These are phyloP conservation scores for Tanypteryx hageni DNA, from an alignment of 2,888 invertebrate genomes.

Conservation along the genomic window DNA sequence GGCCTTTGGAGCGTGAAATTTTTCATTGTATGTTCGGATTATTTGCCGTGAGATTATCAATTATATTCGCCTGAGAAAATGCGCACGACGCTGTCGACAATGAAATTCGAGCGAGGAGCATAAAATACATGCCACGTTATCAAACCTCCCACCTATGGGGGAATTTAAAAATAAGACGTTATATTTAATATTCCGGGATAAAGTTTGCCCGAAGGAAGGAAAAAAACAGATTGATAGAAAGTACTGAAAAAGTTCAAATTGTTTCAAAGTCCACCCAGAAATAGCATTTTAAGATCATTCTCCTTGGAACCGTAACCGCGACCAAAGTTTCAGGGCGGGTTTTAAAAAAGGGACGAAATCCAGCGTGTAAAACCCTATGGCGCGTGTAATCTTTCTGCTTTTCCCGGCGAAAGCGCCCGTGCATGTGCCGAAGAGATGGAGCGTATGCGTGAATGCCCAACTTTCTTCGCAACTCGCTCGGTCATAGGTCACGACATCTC, in stretches of 20 bases:
- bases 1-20: background rate
- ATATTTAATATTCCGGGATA: background rate
- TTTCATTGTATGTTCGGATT: background rate
- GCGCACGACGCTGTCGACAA: background rate
- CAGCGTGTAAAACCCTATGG: no score
- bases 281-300: background rate
- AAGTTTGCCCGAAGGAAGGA: background rate
- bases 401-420: no score
- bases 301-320: background rate
- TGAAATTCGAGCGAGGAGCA: background rate
- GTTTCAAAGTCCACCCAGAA: background rate
- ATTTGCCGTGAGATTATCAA: background rate
- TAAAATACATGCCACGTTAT: no score
- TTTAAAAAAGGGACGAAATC: no score
- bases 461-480: conserved; percentile 17
- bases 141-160: background rate
- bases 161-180: background rate
- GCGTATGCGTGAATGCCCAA: background rate
- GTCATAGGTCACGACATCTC: background rate
- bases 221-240: background rate
- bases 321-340: background rate
- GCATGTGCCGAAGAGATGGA: background rate
- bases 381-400: no score
- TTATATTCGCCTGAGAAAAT: background rate
- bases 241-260: conserved; percentile 7